Percentiles rank a stretch among this genome's conserved stretches.
Evolutionary conservation across 2,888 invertebrate species (phyloP).

Genomic region (Zaprionus lineosus): DNA sequence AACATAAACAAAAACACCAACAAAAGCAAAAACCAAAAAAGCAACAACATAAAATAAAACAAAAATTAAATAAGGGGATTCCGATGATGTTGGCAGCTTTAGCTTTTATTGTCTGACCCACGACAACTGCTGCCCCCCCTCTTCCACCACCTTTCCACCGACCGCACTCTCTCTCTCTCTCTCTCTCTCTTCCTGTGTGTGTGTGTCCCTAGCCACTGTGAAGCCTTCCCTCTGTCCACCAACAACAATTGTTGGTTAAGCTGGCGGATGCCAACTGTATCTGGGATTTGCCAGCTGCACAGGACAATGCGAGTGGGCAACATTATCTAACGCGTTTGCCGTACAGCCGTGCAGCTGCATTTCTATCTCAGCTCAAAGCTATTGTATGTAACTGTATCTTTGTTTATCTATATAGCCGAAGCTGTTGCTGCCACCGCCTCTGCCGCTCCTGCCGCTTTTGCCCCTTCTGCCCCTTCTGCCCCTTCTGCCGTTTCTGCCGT

Average conservation of each 20-base stretch:
- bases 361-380: too few species aligned
- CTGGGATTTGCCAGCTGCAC: slow-evolving; percentile 36
- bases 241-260: slow-evolving; percentile 34
- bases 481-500: too few species aligned
- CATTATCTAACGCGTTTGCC: slow-evolving; percentile 52
- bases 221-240: too few species aligned
- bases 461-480: too few species aligned
- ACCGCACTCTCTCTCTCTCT: too few species aligned
- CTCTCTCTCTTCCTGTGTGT: too few species aligned
- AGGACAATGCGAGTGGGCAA: slow-evolving; percentile 35
- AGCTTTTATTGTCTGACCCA: slow-evolving; percentile 38
- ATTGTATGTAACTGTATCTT: too few species aligned
- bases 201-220: too few species aligned
- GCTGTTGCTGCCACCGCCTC: too few species aligned
- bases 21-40: neutral
- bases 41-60: neutral
- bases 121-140: slow-evolving; percentile 30
- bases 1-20: neutral
- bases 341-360: slow-evolving; percentile 29
- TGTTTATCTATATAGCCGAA: too few species aligned
- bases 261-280: slow-evolving; percentile 26
- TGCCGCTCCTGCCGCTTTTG: too few species aligned
- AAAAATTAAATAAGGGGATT: neutral
- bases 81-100: slow-evolving; percentile 32
- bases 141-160: slow-evolving; percentile 25